Base-by-base conservation (phyloP, 2,113 vertebrate species). In the Prochilodus magdalenae region DNA sequence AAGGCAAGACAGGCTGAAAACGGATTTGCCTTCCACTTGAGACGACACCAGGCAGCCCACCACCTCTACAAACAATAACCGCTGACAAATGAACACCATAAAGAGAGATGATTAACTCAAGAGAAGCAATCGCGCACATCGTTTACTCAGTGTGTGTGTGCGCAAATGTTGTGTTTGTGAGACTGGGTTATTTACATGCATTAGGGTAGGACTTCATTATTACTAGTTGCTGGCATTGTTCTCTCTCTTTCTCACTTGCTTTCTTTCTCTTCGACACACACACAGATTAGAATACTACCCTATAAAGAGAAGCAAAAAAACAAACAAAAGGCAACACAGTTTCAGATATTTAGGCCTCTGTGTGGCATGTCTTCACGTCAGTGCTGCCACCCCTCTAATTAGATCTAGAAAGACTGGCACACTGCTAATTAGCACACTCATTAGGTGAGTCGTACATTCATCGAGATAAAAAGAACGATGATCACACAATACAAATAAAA, bases 51-150 rank as follows among this genome's bases (percentile, higher is more conserved):
- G 80, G 87, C 79, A 86, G 85, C 84, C 88, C 87, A 88, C 88
- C 87, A 89, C 85, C 89, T 85, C 86, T 89, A 89, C 88, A 90
- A 91, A 92, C 91, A 93, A 92, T 92, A 91, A 90, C 88, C 86
- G 75, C 18, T 90, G 91, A 92, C 91, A 91, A 92, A 92, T 91
- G 88, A 90, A 89, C 77, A 90, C 90, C 90, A 90, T 91, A 91
- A 90, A 91, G 89, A 90, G 85, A 88, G 89, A 92, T 92, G 89
- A 94, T 92, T 93, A 92, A 92, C 88, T 91, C 88, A 78, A 87
- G 83, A 87, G 86, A 92, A 90, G 87, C 88, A 89, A 89, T 89
- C 87, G 87, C 83, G 82, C 30, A 60, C 83, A 88, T 90, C 80
- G 91, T 91, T 91, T 91, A 87, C 86, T 65, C 78, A n/a, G 29